A percentile compares a stretch with the other conserved stretches of the same genome.
Conservation (phyloP, 1,140 invertebrate species). For the Epicauta chinensis region DNA sequence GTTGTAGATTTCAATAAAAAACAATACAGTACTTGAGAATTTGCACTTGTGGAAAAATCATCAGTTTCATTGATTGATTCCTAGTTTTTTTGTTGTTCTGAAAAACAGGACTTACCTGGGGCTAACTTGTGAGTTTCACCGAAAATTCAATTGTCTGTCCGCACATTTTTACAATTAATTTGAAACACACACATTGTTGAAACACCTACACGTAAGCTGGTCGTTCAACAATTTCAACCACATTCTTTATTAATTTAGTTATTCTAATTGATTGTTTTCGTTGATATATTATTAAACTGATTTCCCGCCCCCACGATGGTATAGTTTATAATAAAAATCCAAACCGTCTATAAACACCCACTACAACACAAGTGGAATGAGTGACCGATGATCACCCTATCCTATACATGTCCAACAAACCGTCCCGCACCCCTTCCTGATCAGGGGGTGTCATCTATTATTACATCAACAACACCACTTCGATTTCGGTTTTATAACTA, state of each 20-base stretch:
- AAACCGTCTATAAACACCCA: conserved; percentile 18
- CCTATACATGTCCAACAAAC: conserved; percentile 6
- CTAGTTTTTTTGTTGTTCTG: conserved; percentile 1
- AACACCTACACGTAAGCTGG: conserved; percentile 9
- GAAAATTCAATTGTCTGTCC: no score
- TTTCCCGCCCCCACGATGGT: not conserved
- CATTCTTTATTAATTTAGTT: no score
- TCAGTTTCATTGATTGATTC: no score
- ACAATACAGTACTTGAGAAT: no score
- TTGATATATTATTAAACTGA: no score
- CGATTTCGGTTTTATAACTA: not conserved
- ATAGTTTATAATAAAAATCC: not conserved
- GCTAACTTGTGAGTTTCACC: no score
- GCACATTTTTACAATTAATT: no score
- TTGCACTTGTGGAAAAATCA: no score
- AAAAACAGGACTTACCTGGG: no score
- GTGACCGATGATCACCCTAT: conserved; percentile 31
- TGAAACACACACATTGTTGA: no score
- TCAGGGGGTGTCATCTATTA: conserved; percentile 26
- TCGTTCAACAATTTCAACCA: conserved; percentile 14
- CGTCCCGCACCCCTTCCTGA: conserved; percentile 8
- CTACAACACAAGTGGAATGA: conserved; percentile 26
- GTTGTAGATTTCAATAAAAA: no score
- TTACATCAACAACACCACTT: conserved; percentile 22
- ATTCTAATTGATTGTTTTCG: no score